A percentile compares a stretch with the other conserved stretches of the same genome.
These are phyloP conservation scores for Ormyrus thymus DNA, from an alignment of 2,888 invertebrate genomes.

Conservation along the genomic window DNA sequence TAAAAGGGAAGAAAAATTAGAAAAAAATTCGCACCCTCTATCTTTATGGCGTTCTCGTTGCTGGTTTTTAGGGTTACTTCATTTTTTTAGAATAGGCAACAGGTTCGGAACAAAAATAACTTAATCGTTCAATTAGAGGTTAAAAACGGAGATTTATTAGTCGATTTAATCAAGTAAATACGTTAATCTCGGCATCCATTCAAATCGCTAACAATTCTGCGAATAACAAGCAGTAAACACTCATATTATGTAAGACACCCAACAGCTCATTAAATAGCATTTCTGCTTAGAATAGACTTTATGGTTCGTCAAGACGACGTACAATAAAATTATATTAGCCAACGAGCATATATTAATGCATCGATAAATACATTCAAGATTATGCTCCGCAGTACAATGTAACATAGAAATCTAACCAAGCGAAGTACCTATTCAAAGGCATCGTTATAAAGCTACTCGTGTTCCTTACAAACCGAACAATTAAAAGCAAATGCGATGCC, in stretches of 20 bases:
- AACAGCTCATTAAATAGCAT: neutral
- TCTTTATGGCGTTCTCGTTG: no score
- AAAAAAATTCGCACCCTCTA: no score
- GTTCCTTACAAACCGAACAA: neutral
- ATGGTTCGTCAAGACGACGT: neutral
- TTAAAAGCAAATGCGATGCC: slow-evolving; percentile 1
- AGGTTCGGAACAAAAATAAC: no score
- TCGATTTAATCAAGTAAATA: no score
- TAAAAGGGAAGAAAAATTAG: no score
- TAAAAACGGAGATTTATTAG: no score
- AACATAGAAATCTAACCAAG: neutral
- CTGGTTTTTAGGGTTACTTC: no score
- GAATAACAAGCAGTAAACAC: neutral
- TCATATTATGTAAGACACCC: neutral
- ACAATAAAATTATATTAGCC: slow-evolving; percentile 4
- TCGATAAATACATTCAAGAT: slow-evolving; percentile 6
- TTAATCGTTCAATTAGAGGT: no score
- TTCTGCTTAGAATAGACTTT: no score
- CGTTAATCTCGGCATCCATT: no score
- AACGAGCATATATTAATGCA: neutral
- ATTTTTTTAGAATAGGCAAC: no score
- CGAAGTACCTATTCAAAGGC: neutral
- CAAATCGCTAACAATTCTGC: neutral
- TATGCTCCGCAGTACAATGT: neutral
- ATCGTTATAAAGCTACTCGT: neutral